Conservation (phyloP, 2,797 vertebrate genomes). For the Rhinogobio ventralis region DNA sequence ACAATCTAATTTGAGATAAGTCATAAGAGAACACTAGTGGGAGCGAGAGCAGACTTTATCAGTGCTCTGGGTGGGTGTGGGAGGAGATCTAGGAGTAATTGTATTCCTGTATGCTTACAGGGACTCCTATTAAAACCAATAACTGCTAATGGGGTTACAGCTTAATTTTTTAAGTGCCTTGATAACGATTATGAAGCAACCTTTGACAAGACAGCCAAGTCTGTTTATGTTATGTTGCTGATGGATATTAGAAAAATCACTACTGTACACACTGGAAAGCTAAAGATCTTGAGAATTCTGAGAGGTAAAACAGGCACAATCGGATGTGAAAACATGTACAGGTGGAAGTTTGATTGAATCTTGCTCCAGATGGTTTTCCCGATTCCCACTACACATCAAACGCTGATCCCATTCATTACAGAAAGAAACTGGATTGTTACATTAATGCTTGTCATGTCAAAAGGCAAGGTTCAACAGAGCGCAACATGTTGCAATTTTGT, state of each 20-base stretch:
- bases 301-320: neutral
- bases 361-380: neutral
- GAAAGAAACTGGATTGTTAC: neutral
- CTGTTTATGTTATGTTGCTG: constrained; percentile 58
- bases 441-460: constrained; percentile 1
- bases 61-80: constrained; percentile 77
- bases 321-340: neutral
- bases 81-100: constrained; percentile 68
- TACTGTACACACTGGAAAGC: constrained; percentile 55
- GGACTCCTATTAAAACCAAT: constrained; percentile 74
- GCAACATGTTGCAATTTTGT: constrained; percentile 5
- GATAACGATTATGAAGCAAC: constrained; percentile 66
- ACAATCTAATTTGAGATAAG: constrained; percentile 81
- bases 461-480: neutral
- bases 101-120: constrained; percentile 71
- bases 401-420: neutral
- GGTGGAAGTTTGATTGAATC: neutral
- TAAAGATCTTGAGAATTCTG: constrained; percentile 31
- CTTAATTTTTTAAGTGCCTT: constrained; percentile 72
- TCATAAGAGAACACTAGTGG: constrained; percentile 73
- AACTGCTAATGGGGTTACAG: constrained; percentile 74
- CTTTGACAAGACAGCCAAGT: constrained; percentile 64
- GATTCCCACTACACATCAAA: neutral
- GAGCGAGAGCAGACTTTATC: constrained; percentile 70
- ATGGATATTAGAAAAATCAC: constrained; percentile 58